Conservation (phyloP, 2,797 vertebrate species). For the Tapera naevia region DNA sequence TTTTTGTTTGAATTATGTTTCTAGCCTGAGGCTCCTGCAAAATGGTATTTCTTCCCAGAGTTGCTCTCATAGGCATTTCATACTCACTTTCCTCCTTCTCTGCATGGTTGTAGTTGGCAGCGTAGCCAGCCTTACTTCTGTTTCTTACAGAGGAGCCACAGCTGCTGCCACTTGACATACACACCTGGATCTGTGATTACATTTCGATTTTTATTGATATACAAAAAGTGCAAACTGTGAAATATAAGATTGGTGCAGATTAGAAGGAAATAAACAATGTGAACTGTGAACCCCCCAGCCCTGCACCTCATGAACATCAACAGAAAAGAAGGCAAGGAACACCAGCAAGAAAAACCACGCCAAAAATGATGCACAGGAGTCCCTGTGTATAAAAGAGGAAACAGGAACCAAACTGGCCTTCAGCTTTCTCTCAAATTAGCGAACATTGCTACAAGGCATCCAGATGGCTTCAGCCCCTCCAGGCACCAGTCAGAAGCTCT, state of each 20-base stretch:
- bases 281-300: conserved; percentile 55
- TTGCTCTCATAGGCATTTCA: neutral
- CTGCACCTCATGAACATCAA: neutral
- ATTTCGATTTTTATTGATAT: conserved; percentile 80
- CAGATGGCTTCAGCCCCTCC: neutral
- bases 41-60: neutral
- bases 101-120: neutral
- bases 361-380: neutral
- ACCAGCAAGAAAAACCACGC: conserved; percentile 43
- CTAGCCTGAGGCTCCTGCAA: neutral
- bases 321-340: conserved; percentile 1
- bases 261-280: conserved; percentile 62
- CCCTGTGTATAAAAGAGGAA: neutral
- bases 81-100: neutral
- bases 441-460: conserved; percentile 14
- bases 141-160: neutral
- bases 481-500: neutral
- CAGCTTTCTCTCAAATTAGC: neutral
- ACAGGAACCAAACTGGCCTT: neutral
- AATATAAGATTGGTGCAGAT: conserved; percentile 74
- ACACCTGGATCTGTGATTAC: conserved; percentile 20
- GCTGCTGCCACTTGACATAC: neutral
- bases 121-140: neutral
- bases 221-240: conserved; percentile 82
- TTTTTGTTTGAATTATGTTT: neutral